phyloP scores from a whole-genome alignment of 2,888 invertebrate genomes.

The Ypsolopha sequella region DNA sequence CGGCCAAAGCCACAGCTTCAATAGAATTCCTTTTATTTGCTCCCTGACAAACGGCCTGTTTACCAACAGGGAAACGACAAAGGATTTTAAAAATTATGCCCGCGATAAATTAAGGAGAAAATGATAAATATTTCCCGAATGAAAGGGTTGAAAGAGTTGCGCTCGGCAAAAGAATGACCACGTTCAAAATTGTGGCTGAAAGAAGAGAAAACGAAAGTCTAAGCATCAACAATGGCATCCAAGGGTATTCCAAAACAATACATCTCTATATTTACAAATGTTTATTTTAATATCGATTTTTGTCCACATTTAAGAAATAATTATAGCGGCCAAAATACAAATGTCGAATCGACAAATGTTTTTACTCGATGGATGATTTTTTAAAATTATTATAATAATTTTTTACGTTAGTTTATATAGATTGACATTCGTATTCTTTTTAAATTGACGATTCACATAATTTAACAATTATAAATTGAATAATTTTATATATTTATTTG shows the following conservation, averaged over 20 bases:
- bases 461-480: no score
- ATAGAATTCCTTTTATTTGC: slow-evolving; percentile 65
- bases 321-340: no score
- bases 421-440: no score
- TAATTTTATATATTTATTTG: no score
- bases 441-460: no score
- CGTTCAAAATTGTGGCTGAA: background rate
- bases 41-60: slow-evolving; percentile 49
- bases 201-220: background rate
- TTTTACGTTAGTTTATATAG: no score
- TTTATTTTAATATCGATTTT: background rate
- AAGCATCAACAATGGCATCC: background rate
- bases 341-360: no score
- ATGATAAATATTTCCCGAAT: slow-evolving; percentile 16
- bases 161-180: background rate
- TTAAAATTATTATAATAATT: no score
- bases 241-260: background rate
- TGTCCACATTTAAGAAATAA: no score
- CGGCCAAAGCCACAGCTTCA: slow-evolving; percentile 37
- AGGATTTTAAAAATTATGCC: slow-evolving; percentile 59
- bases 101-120: slow-evolving; percentile 46
- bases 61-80: slow-evolving; percentile 56
- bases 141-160: slow-evolving; percentile 5
- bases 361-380: no score
- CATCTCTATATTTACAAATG: background rate